phyloP scores from a whole-genome alignment of 2,797 vertebrate species.

The Melanotaenia trifasciata region DNA sequence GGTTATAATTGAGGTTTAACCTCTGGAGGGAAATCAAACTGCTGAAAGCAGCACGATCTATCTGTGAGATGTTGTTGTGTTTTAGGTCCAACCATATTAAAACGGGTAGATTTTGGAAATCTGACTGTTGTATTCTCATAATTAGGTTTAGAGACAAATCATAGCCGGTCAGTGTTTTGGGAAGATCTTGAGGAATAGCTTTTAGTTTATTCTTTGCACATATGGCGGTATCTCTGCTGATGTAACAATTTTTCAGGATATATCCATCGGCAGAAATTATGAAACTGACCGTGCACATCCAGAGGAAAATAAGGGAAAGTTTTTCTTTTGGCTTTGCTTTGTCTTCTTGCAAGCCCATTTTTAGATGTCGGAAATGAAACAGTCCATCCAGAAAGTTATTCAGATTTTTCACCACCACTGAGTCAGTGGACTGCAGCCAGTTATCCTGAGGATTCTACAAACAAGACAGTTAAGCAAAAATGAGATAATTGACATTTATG shows the following conservation, averaged over 20 bases:
- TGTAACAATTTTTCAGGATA: constrained; percentile 60
- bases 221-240: constrained; percentile 24
- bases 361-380: not conserved
- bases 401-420: not conserved
- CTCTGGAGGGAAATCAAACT: constrained; percentile 52
- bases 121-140: constrained; percentile 34
- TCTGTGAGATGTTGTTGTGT: constrained; percentile 43
- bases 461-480: not conserved
- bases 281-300: constrained; percentile 28
- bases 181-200: constrained; percentile 71
- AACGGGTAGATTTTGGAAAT: constrained; percentile 59
- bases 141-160: constrained; percentile 74
- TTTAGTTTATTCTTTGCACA: constrained; percentile 46
- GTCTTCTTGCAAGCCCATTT: constrained; percentile 31
- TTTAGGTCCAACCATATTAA: constrained; percentile 63
- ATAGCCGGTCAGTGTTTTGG: constrained; percentile 48
- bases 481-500: not conserved
- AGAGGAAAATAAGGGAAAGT: not conserved
- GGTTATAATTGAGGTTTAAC: constrained; percentile 74
- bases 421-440: not conserved
- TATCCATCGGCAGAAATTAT: constrained; percentile 51
- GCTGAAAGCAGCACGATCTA: constrained; percentile 63
- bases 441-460: constrained; percentile 24
- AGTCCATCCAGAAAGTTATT: not conserved
- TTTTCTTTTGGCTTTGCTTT: not conserved